Evolutionary conservation across 2,797 vertebrate species (phyloP), one percentile per base, ranked within the genome.

Genomic region (Danio kyathit): DNA sequence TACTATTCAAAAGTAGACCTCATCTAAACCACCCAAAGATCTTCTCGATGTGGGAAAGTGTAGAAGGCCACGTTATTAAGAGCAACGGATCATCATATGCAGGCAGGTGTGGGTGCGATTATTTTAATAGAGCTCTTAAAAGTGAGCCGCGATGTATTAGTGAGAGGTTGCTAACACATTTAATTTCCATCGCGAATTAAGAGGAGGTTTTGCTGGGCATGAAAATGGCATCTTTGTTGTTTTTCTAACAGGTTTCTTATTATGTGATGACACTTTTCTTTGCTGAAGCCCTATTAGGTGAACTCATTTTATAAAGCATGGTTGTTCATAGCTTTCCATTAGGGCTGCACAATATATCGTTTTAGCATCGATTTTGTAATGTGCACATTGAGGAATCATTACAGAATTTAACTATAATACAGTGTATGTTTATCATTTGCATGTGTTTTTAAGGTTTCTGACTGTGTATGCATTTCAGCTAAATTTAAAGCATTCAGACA

Each of bases 1-100:
- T 88, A 90, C 86, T 89, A 90, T 93, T 93, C 90, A 89, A 88
- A 89, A 87, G 78, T 48, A 76, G 51, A 75, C 79, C 79, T 82
- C 89, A 73, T 89, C 87, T 67, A 89, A 87, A 73, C 81, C 83
- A 84, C 75, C 86, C 67, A 56, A 71, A 81, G 84, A 67, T 74
- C 86, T 81, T 82, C 56, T 81, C 19, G 74, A 69, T 89, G 85
- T 61, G 63, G 67, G 49, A 83, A 79, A 79, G 73, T 77, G 83
- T 76, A 76, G 67, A 82, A 85, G 46, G 84, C 64, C 59, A 87
- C 85, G 75, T 29, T 85, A 41, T 40, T 54, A 63, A 80, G 64
- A 74, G 86, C 81, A 63, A 73, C 44, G 41, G 76, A 83, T 88
- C 91, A 84, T 89, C n/a, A 7, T 54, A 44, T 66, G 19, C 21